Conservation (phyloP, 1,140 invertebrate genomes). For the Polypedilum vanderplanki region DNA sequence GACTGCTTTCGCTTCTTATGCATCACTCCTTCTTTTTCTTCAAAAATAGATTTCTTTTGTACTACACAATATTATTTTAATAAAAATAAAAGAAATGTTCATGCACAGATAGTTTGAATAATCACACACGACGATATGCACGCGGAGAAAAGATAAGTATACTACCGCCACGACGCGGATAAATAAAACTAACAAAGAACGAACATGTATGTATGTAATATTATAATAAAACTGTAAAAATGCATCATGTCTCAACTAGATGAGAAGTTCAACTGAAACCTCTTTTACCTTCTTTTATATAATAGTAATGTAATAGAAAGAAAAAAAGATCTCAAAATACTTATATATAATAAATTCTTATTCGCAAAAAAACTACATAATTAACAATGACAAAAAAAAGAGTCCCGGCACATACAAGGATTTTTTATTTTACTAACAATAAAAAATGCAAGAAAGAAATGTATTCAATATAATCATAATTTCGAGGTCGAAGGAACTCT, state of each 20-base stretch:
- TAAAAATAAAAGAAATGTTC: neutral
- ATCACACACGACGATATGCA: neutral
- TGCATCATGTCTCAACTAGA: neutral
- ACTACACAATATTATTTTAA: neutral
- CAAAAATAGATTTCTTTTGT: neutral
- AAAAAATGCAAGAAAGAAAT: neutral
- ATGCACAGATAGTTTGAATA: neutral
- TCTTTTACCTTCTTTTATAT: no score
- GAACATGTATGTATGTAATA: neutral
- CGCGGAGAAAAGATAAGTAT: no score
- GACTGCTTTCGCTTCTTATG: neutral
- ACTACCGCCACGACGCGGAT: no score
- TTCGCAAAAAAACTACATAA: no score
- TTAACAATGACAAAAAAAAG: no score
- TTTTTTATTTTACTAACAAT: neutral
- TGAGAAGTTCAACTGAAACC: neutral
- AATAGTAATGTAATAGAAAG: no score
- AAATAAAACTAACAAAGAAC: neutral
- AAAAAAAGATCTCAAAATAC: no score
- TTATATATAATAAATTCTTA: no score
- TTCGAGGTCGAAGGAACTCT: conserved; percentile 10
- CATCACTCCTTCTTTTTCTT: neutral
- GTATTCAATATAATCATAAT: neutral
- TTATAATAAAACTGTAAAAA: neutral
- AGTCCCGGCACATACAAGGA: no score